phyloP scores from a whole-genome alignment of 1,140 invertebrate species.

The Zaprionus capensis region DNA sequence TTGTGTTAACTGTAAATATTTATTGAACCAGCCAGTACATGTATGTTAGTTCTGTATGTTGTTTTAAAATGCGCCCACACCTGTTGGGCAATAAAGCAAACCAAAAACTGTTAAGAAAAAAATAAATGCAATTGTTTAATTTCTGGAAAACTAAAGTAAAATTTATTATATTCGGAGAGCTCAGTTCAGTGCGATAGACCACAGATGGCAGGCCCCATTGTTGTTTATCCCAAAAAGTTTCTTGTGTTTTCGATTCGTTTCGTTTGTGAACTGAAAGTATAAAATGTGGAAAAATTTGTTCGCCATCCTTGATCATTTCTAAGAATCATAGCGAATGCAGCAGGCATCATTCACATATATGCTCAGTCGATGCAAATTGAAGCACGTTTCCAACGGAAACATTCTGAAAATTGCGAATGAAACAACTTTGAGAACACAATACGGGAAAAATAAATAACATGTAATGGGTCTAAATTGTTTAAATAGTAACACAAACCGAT shows the following conservation, averaged over 20 bases:
- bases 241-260: constrained; percentile 21
- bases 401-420: constrained; percentile 34
- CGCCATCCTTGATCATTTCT: constrained; percentile 21
- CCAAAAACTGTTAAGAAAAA: constrained; percentile 37
- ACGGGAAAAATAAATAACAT: constrained; percentile 19
- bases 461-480: constrained; percentile 18
- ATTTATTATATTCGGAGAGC: constrained; percentile 51
- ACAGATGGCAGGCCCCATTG: constrained; percentile 52
- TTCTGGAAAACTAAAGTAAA: constrained; percentile 44
- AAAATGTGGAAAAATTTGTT: constrained; percentile 39
- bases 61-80: constrained; percentile 26
- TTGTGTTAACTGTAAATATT: constrained; percentile 35
- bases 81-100: constrained; percentile 42
- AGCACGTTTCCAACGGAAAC: constrained; percentile 45
- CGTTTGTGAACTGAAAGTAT: constrained; percentile 52
- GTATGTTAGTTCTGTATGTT: constrained; percentile 13
- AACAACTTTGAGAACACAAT: constrained; percentile 9
- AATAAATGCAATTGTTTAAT: constrained; percentile 58
- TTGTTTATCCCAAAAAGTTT: constrained; percentile 57
- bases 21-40: constrained; percentile 15
- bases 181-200: constrained; percentile 47
- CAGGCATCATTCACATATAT: constrained; percentile 26
- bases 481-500: constrained; percentile 24
- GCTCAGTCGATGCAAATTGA: constrained; percentile 46
- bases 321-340: constrained; percentile 13